These are phyloP conservation scores for Isoperla grammatica DNA, from an alignment of 2,888 invertebrate genomes.

Conservation along the genomic window DNA sequence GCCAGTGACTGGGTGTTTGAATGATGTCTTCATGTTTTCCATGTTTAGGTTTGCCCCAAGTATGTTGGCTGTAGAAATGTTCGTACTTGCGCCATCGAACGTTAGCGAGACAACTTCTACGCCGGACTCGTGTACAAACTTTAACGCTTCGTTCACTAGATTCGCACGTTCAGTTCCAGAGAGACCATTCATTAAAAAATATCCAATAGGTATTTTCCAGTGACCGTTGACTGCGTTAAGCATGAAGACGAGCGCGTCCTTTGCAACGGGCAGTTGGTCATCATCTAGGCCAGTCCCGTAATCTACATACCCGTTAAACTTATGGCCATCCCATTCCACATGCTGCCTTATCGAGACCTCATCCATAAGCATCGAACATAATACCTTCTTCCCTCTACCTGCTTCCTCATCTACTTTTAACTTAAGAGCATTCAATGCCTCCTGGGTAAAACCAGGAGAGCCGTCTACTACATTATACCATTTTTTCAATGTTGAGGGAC, in stretches of 20 bases:
- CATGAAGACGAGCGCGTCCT: conserved; percentile 36
- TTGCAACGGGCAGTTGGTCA: conserved; percentile 32
- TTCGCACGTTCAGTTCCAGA: conserved; percentile 32
- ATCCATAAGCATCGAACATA: conserved; percentile 8
- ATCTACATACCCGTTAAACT: conserved; percentile 37
- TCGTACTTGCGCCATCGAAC: conserved; percentile 36
- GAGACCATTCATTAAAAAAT: conserved; percentile 35
- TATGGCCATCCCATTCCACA: conserved; percentile 36
- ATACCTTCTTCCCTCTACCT: too few species aligned
- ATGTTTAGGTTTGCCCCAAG: conserved; percentile 26
- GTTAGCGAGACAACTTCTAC: conserved; percentile 33
- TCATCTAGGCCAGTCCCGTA: conserved; percentile 32
- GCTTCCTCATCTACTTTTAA: too few species aligned
- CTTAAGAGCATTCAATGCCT: too few species aligned
- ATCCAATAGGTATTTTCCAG: conserved; percentile 37
- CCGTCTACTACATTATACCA: too few species aligned
- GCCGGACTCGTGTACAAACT: conserved; percentile 32
- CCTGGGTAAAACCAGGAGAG: too few species aligned
- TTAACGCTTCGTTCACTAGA: conserved; percentile 31
- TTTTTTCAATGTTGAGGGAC: too few species aligned
- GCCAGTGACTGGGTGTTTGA: conserved; percentile 19
- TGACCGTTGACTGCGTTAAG: conserved; percentile 32
- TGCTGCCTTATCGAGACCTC: conserved; percentile 22
- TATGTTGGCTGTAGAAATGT: conserved; percentile 29
- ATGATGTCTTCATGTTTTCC: conserved; percentile 9